Evolutionary conservation across 92 coral and sea anemone species (phyloP).

Genomic region (Epizoanthus rinbou): DNA sequence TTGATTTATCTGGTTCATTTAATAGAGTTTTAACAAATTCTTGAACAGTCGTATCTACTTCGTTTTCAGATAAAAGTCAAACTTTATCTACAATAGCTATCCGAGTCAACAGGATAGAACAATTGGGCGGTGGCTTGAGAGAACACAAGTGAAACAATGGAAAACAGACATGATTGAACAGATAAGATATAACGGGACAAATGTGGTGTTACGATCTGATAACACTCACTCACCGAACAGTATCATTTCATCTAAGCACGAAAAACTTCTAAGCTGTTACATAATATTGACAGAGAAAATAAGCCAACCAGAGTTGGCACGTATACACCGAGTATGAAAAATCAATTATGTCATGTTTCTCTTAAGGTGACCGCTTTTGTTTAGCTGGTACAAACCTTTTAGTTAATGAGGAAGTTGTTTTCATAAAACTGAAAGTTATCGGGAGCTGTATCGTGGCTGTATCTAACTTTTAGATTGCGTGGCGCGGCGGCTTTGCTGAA

Average conservation of each 20-base stretch:
- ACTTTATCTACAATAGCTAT: not conserved
- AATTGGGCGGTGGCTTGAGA: not conserved
- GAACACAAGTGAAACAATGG: not conserved
- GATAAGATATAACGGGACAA: conserved; percentile 17
- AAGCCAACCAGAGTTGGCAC: not conserved
- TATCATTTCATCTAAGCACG: conserved; percentile 27
- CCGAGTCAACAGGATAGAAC: not conserved
- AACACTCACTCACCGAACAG: not conserved
- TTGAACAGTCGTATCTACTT: not conserved
- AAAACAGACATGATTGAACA: not conserved
- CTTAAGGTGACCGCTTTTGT: conserved; percentile 1
- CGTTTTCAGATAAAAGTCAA: not conserved
- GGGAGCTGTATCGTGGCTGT: not conserved
- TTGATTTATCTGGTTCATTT: not conserved
- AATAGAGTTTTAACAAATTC: too few species aligned
- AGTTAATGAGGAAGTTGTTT: not conserved
- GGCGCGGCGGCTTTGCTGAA: conserved; percentile 22
- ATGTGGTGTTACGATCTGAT: not conserved
- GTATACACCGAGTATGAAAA: not conserved
- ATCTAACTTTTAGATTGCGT: conserved; percentile 10
- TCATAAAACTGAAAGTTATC: not conserved
- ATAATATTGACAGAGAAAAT: not conserved
- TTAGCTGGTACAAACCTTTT: not conserved
- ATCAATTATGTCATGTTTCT: not conserved
- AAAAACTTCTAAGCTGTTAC: not conserved